Conservation (phyloP, 2,113 vertebrate species). For the Condylura cristata region DNA sequence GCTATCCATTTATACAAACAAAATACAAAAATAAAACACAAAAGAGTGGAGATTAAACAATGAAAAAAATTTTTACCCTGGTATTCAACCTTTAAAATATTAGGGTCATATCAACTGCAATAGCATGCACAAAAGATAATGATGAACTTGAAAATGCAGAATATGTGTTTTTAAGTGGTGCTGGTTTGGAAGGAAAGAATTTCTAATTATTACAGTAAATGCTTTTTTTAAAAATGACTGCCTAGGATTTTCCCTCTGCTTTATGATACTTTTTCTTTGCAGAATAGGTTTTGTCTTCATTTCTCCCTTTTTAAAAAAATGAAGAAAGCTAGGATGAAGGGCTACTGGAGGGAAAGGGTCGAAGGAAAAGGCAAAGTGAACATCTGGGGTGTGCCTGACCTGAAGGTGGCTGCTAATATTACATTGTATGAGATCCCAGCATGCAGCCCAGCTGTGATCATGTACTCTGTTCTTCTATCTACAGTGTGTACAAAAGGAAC, state of each 20-base stretch:
- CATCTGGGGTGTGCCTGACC: slow-evolving; percentile 25
- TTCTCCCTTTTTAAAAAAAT: slow-evolving; percentile 27
- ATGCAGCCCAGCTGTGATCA: slow-evolving; percentile 32
- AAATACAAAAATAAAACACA: slow-evolving; percentile 56
- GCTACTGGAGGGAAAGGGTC: neutral
- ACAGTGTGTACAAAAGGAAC: slow-evolving; percentile 55
- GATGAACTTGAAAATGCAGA: slow-evolving; percentile 47
- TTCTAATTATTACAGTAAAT: slow-evolving; percentile 60
- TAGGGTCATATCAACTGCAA: slow-evolving; percentile 2
- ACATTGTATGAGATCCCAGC: neutral
- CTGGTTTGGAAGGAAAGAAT: neutral
- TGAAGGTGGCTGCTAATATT: slow-evolving; percentile 23
- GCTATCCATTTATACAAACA: slow-evolving; percentile 1
- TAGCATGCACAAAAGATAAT: neutral
- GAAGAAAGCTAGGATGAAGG: neutral
- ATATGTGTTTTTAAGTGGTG: slow-evolving; percentile 2
- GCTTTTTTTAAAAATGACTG: neutral
- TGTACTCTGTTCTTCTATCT: neutral
- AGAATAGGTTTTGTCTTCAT: slow-evolving; percentile 59
- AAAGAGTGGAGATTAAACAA: slow-evolving; percentile 50
- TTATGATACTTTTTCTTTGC: neutral
- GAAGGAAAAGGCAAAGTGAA: neutral
- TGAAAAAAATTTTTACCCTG: slow-evolving; percentile 26
- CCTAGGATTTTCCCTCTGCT: slow-evolving; percentile 21
- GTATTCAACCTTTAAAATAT: slow-evolving; percentile 43